Evolutionary conservation across 2,113 vertebrate species (phyloP), one percentile per base, ranked within the genome.

Genomic region (Psittacula cyanocephala): DNA sequence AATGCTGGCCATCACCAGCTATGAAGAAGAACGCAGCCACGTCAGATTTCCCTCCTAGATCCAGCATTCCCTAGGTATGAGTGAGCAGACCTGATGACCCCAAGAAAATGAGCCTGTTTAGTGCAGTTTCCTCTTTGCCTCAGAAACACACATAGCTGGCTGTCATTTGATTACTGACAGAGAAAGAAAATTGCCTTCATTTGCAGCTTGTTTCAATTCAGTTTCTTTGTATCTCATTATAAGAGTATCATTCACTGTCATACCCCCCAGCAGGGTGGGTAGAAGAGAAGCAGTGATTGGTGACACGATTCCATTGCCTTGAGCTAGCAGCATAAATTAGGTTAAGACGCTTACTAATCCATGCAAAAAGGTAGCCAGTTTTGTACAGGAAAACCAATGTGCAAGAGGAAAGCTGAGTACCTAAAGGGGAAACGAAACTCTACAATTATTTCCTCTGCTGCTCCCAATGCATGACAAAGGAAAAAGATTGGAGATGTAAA

Each of bases 151-250:
- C 60, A 53, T 16, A 70, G 37, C 41, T 88, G 83, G 28, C 44
- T 92, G 82, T 47, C 72, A 81, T 86, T 88, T 81, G 82, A 84
- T 89, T 90, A 84, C 70, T 82, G 53, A 81, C 71, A 93, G 75
- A 91, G 78, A 84, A 81, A 93, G 86, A 89, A 97, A 96, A 96
- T 49, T 95, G 91, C 92, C 87, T 96, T 97, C 86, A 95, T 95
- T 97, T 86, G 85, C 64, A 92, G 82, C 85, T 90, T 92, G 46
- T 94, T 97, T 95, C 82, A 87, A 85, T 91, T 91, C 77, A 37
- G 11, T 62, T 94, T 95, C 93, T 95, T 96, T 95, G 65, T 93
- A 81, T 83, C 53, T 89, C 84, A 91, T 96, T 97, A 93, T 84
- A 95, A 95, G 86, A 93, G 72, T 74, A 97, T 90, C 43, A 82